Evolutionary conservation across 92 coral and sea anemone species (phyloP).

Genomic region (Pocillopora meandrina): DNA sequence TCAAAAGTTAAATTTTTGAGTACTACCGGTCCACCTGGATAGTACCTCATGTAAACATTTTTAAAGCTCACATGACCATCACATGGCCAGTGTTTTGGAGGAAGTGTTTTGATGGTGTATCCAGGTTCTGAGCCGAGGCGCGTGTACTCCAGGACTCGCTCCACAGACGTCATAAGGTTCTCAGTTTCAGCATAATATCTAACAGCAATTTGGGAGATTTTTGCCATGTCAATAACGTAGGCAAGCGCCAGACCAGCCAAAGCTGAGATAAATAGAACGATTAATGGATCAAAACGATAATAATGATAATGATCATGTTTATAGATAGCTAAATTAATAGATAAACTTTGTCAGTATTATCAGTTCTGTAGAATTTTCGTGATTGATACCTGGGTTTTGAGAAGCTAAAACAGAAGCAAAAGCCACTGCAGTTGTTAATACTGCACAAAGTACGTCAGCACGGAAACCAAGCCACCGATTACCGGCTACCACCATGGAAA

Average conservation of each 20-base stretch:
- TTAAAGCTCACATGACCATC: slow-evolving; percentile 24
- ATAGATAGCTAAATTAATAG: background rate
- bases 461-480: slow-evolving; percentile 26
- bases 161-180: slow-evolving; percentile 24
- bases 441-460: slow-evolving; percentile 13
- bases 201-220: slow-evolving; percentile 1
- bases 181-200: slow-evolving; percentile 1
- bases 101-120: background rate
- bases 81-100: slow-evolving; percentile 17
- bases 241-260: slow-evolving; percentile 20
- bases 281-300: too few relatives aligned
- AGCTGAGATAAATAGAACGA: background rate
- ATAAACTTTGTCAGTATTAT: background rate
- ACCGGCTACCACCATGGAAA: slow-evolving; percentile 19
- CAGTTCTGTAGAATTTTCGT: background rate
- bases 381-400: slow-evolving; percentile 18
- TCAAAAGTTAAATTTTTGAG: slow-evolving; percentile 7
- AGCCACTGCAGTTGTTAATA: slow-evolving; percentile 20
- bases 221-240: slow-evolving; percentile 4
- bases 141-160: slow-evolving; percentile 19
- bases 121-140: slow-evolving; percentile 19
- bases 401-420: background rate
- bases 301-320: too few relatives aligned
- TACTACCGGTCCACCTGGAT: slow-evolving; percentile 13
- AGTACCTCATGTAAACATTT: slow-evolving; percentile 19